Percentiles rank a stretch among this genome's conserved stretches.
phyloP scores from a whole-genome alignment of 2,113 vertebrate genomes.

The Jacana jacana region DNA sequence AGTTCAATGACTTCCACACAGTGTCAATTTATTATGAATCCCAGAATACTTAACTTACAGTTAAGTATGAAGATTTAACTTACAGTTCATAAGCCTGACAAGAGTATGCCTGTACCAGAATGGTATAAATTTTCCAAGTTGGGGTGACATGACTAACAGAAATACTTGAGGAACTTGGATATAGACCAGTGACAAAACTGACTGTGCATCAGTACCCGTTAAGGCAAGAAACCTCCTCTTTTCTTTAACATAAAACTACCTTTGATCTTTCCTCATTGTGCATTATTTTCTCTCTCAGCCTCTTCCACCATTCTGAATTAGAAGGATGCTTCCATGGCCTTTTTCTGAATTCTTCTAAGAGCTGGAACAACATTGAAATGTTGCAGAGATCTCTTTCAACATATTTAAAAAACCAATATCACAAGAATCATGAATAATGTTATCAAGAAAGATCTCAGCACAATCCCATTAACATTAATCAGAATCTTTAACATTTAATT shows the following conservation, averaged over 20 bases:
- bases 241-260: constrained; percentile 62
- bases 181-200: not conserved
- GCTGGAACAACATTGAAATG: constrained; percentile 70
- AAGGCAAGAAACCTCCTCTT: not conserved
- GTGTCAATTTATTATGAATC: not conserved
- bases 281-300: constrained; percentile 82
- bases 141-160: not conserved
- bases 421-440: not conserved
- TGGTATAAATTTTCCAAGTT: not conserved
- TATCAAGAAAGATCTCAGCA: not conserved
- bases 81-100: not conserved
- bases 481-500: not conserved
- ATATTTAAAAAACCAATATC: not conserved
- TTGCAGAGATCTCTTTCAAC: not conserved
- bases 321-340: constrained; percentile 80
- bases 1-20: not conserved
- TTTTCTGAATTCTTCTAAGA: constrained; percentile 76
- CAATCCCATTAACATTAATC: not conserved
- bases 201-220: not conserved
- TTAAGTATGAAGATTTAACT: not conserved
- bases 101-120: not conserved
- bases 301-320: constrained; percentile 86
- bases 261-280: constrained; percentile 83
- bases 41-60: not conserved
- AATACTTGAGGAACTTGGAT: not conserved